Conservation (phyloP, 2,888 invertebrate species). For the Cantharis nigra region DNA sequence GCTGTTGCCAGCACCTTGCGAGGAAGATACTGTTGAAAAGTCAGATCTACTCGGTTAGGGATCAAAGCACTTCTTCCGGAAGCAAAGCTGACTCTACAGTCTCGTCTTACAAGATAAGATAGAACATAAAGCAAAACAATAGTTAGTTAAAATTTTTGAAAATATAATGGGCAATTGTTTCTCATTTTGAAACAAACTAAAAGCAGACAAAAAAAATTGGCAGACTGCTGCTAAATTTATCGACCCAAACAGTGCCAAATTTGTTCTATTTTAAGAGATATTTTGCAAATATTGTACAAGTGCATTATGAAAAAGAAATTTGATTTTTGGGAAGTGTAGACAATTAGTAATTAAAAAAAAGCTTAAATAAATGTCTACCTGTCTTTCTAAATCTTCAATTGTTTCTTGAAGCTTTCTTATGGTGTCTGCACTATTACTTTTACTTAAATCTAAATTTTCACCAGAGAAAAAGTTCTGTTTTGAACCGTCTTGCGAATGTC, state of each 20-base stretch:
- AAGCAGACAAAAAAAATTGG: not conserved
- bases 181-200: not conserved
- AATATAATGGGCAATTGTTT: not conserved
- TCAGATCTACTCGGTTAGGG: no score
- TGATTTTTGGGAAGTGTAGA: not conserved
- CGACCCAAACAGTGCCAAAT: not conserved
- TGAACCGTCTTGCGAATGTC: not conserved
- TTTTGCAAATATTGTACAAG: not conserved
- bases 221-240: not conserved
- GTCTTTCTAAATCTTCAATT: constrained; percentile 6
- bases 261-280: not conserved
- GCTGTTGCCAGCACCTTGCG: no score
- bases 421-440: not conserved
- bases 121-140: not conserved
- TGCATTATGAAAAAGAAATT: not conserved
- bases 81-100: no score
- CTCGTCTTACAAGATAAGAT: not conserved
- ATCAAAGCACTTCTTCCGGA: not conserved
- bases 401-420: constrained; percentile 10
- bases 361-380: constrained; percentile 4
- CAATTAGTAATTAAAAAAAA: not conserved
- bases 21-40: no score
- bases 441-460: constrained; percentile 4
- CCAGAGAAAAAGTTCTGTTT: not conserved
- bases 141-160: not conserved